Conservation (phyloP, 2,888 invertebrate species). For the Ophioninae sp. region DNA sequence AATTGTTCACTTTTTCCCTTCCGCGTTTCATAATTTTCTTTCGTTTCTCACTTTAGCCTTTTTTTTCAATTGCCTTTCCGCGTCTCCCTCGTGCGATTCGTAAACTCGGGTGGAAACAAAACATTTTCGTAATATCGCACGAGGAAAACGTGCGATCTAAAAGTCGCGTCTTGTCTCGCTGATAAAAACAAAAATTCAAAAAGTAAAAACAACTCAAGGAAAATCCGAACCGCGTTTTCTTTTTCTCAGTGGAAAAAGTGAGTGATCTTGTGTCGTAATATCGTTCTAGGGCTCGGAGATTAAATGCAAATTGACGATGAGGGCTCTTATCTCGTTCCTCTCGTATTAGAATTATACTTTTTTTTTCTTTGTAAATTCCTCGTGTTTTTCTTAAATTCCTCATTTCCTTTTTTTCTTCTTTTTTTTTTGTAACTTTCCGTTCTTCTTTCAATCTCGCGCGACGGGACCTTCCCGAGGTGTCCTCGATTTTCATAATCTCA, state of each 20-base stretch:
- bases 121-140: too few species aligned
- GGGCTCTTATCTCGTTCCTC: slow-evolving; percentile 17
- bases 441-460: background rate
- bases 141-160: too few species aligned
- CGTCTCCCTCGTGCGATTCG: too few species aligned
- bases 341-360: background rate
- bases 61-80: too few species aligned
- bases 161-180: too few species aligned
- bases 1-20: background rate
- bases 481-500: slow-evolving; percentile 10
- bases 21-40: background rate
- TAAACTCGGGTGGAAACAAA: too few species aligned
- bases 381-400: background rate
- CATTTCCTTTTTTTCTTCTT: background rate
- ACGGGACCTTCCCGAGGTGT: background rate
- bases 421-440: background rate
- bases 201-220: background rate
- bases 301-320: slow-evolving; percentile 44
- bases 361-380: background rate
- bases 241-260: background rate
- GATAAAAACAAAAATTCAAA: slow-evolving; percentile 20
- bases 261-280: slow-evolving; percentile 19
- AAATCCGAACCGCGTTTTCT: background rate
- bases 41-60: too few species aligned
- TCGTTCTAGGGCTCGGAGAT: slow-evolving; percentile 24